phyloP scores from a whole-genome alignment of 2,797 vertebrate genomes.

The Muscicapa comitata region DNA sequence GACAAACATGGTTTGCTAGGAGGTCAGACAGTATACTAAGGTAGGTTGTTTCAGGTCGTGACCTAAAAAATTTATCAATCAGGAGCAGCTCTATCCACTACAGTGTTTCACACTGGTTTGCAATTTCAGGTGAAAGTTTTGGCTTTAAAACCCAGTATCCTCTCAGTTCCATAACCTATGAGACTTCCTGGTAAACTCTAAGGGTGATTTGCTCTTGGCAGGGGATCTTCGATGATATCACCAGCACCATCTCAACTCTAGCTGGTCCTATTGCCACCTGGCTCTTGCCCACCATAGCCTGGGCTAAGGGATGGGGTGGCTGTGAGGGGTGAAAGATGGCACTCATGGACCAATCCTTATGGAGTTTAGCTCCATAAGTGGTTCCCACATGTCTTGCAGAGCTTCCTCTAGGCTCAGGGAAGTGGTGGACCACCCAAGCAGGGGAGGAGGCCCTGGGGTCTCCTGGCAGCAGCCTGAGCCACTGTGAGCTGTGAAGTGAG shows the following conservation, averaged over 20 bases:
- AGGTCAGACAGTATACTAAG: neutral
- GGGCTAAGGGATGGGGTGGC: too few relatives aligned
- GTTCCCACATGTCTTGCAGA: accelerated
- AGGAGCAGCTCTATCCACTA: neutral
- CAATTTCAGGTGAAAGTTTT: neutral
- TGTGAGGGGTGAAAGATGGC: accelerated
- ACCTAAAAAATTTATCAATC: neutral
- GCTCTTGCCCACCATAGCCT: neutral
- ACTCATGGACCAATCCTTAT: accelerated
- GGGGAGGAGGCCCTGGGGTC: neutral
- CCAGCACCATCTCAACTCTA: too few relatives aligned
- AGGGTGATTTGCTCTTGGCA: neutral
- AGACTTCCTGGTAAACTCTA: neutral
- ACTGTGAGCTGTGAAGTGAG: neutral
- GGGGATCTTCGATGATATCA: neutral
- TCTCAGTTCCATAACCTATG: neutral
- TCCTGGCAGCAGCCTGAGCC: neutral
- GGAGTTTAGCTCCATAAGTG: neutral
- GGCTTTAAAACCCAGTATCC: neutral
- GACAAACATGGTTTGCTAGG: neutral
- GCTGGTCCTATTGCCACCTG: neutral
- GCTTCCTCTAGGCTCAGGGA: neutral
- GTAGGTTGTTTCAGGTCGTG: neutral
- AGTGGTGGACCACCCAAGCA: neutral
- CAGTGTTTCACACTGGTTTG: neutral